Base-by-base conservation (phyloP, 2,113 vertebrate genomes). In the Emydura subglobosa region DNA sequence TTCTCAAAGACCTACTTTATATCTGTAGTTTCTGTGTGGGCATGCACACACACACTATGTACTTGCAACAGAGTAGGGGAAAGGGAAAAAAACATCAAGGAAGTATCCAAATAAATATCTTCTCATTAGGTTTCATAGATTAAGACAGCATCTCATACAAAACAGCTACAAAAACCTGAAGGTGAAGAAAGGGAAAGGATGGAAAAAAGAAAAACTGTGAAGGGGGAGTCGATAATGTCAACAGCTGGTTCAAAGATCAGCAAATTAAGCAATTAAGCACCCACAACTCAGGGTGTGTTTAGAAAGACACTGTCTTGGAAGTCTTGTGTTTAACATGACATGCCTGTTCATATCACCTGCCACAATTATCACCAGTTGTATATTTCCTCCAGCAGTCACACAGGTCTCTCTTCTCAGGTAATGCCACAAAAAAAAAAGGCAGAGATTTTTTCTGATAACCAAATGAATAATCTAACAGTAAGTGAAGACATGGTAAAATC, bases 401-500 rank as follows among this genome's bases (percentile, higher is more conserved):
- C 39, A 65, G 55, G n/a, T 81, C 42, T 85, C 12, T 42, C 79
- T 81, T 24, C 10, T 74, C 14, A 53, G 65, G 85, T 17, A 83
- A 13, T 11, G 54, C 78, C 9, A 91, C 42, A 53, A 85, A 92
- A 87, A 92, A 87, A 78, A 44, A 47, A 39, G 74, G 39, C 6
- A n/a, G 59, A 54, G 39, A 39, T 39, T 68, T 53, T 82, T 61
- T 59, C 29, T 34, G 44, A 78, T 47, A 47, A 78, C 12, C 12
- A 27, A 78, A 47, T 78, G 42, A 44, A 76, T 78, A 14, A 22
- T 83, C 27, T 55, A 91, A 79, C 54, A 29, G 51, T 89, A 92
- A 87, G 39, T 86, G 44, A 93, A 27, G 61, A 96, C 87, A 94
- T 6, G 57, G 82, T 49, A 89, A 91, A 93, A 97, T 79, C 39